Base-by-base conservation (phyloP, 2,113 vertebrate genomes). In the Lagopus muta region DNA sequence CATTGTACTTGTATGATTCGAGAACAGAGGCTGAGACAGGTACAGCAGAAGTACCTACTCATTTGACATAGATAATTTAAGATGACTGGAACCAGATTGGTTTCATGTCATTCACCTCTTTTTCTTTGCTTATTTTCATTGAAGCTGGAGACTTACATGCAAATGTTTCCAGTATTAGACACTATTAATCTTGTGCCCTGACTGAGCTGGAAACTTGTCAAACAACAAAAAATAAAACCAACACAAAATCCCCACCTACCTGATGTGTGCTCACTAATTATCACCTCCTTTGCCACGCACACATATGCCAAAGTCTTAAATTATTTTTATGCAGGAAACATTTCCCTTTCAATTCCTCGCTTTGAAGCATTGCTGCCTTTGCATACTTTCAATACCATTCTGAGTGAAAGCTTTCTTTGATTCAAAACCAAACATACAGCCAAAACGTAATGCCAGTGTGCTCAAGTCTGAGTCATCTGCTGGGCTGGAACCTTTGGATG, bases 401-500 rank as follows among this genome's bases (percentile, higher is more conserved):
- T 36, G 18, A 16, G 15, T 48, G 64, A 80, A 90, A 62, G 22
- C 72, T 92, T 86, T 67, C 52, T 11, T 20, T 62, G 81, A 48
- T 82, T 89, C 65, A 60, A 42, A 88, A 73, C 13, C 62, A 60
- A 86, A 28, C n/a, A 60, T 25, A 45, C 16, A 79, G 40, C 38
- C 83, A 55, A 92, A 90, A 34, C 12, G 8, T 58, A 90, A 28
- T 10, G 42, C 34, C 81, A 55, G 34, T 2, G 0, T 72, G 66
- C 28, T 72, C 47, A 71, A 89, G 40, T 79, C 70, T 82, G 87
- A 94, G 74, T 92, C 58, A 87, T 92, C 73, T 71, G 25, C 73
- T 89, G 61, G 73, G 58, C 48, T 92, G 86, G 76, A 96, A 92
- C 40, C 28, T 84, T 90, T 65, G 85, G 58, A 82, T 92, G 61